Percentiles rank a stretch among this genome's conserved stretches.
Evolutionary conservation across 2,797 vertebrate species (phyloP).

Genomic region (Mus spretus): DNA sequence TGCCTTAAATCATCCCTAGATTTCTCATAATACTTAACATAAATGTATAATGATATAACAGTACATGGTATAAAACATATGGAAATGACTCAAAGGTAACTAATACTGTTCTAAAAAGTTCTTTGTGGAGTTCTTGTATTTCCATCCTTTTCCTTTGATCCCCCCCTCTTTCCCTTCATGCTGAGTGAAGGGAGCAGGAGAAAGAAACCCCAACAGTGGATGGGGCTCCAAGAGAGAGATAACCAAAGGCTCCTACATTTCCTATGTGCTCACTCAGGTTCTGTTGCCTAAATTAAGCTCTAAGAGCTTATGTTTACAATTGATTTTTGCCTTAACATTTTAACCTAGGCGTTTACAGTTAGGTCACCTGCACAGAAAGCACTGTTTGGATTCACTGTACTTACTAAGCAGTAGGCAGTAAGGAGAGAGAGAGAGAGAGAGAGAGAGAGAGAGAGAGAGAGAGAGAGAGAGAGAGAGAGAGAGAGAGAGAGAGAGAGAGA

Average conservation of each 20-base stretch:
- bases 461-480: too few relatives aligned
- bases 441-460: too few relatives aligned
- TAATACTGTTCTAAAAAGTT: too few relatives aligned
- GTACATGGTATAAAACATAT: too few relatives aligned
- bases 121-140: background rate
- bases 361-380: fast-evolving
- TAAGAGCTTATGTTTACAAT: background rate
- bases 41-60: too few relatives aligned
- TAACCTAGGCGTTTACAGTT: background rate
- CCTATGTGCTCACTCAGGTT: background rate
- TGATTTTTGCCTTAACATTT: background rate
- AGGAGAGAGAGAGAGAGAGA: too few relatives aligned
- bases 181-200: background rate
- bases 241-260: background rate
- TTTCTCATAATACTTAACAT: background rate
- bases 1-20: background rate
- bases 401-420: background rate
- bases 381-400: background rate
- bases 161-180: background rate
- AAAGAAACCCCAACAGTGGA: background rate
- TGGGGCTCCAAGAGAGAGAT: background rate
- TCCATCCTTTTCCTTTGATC: background rate
- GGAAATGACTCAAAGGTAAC: too few relatives aligned
- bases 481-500: too few relatives aligned
- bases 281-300: background rate